A percentile compares a stretch with the other conserved stretches of the same genome.
phyloP scores from a whole-genome alignment of 2,113 vertebrate genomes.

The Entelurus aequoreus region DNA sequence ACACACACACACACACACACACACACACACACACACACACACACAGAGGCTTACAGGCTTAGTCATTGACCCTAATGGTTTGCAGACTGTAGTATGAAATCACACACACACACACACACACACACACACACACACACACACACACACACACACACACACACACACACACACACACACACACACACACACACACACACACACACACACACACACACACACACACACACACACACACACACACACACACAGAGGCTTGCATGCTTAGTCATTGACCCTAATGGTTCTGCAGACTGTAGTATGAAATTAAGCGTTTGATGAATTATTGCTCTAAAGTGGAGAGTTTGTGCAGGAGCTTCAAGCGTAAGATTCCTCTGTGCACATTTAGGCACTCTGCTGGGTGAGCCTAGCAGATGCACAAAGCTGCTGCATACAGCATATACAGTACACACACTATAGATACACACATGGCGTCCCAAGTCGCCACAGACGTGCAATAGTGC shows the following conservation, averaged over 20 bases:
- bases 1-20: too few relatives aligned
- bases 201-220: constrained; percentile 2
- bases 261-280: constrained; percentile 57
- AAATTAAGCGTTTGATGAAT: constrained; percentile 64
- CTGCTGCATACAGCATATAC: not conserved
- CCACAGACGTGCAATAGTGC: constrained; percentile 10
- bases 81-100: constrained; percentile 30
- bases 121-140: too few relatives aligned
- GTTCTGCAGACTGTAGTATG: constrained; percentile 50
- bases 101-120: too few relatives aligned
- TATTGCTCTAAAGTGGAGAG: constrained; percentile 53
- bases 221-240: constrained; percentile 36
- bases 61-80: constrained; percentile 56
- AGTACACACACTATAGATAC: constrained; percentile 1
- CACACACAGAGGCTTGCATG: constrained; percentile 33
- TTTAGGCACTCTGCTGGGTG: constrained; percentile 6
- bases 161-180: too few relatives aligned
- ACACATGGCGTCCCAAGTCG: constrained; percentile 7
- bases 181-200: too few relatives aligned
- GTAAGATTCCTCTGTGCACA: constrained; percentile 17
- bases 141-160: too few relatives aligned
- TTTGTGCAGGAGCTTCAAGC: constrained; percentile 33
- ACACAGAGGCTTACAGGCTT: constrained; percentile 38
- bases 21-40: constrained; percentile 35
- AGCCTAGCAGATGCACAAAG: too few relatives aligned